Evolutionary conservation across 2,888 invertebrate species (phyloP), one percentile per base, ranked within the genome.

Genomic region (Iselma pallidipennis): DNA sequence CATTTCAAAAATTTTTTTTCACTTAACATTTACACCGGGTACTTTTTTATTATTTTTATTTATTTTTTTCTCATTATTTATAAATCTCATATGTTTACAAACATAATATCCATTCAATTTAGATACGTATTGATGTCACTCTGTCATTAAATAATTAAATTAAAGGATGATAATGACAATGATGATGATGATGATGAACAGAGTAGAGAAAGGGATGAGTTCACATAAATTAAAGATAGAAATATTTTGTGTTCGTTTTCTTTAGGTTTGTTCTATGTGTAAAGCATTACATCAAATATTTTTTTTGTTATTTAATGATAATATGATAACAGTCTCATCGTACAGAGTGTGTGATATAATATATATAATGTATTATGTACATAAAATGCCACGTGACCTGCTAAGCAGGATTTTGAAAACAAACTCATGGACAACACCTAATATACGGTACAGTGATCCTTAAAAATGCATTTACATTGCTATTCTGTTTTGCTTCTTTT

Each of bases 251-350:
- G 10, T 4, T 42, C 10, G 7, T 16, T 7, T 16, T 21, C 6
- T 10, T 10, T 37, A 7, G 1, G 4, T 6, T 10, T 42, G 19
- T 42, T 42, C 21, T 42, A 42, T 42, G 42, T 42, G 42, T 42
- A 42, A 42, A 42, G 42, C 42, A 42, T 42, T 42, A 42, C 74
- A 71, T 71, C 71, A 42, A 42, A 19, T 42, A 3, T 21, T 42
- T 12, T 21, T 16, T 42, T 4, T 16, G 14, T n/a, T n/a, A n/a
- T 21, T 42, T 42, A 42, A 42, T 42, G 42, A 72, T 72, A 67
- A 73, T 72, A 70, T 71, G 64, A 77, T n/a, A 78, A 80, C 81
- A 81, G 81, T 81, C 81, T 81, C 80, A 78, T 80, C 71, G 73
- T 78, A 78, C 74, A 77, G 72, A 74, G 72, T 75, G 73, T 42